Base-by-base conservation (phyloP, 2,113 vertebrate genomes). In the Sigmodon hispidus region DNA sequence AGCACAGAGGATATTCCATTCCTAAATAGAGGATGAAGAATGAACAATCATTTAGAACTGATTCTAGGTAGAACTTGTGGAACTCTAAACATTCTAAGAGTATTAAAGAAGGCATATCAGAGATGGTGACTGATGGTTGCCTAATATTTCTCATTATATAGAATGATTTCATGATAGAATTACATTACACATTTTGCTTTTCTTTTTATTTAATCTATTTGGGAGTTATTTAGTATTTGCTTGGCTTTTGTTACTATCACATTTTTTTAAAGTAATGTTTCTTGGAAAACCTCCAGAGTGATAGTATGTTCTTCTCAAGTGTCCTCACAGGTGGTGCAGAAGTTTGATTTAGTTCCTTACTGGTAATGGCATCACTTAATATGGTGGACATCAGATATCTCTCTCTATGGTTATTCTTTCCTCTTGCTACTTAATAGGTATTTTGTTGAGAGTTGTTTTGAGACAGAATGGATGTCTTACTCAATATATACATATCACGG, bases 361-460 rank as follows among this genome's bases (percentile, higher is more conserved):
- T 50, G 2, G 59, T 81, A 77, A 61, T 80, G 22, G 19, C 17
- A n/a, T 72, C 40, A 50, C 17, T 22, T 75, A 17, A 26, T 75
- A 34, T 73, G 48, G 4, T 73, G 22, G 50, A 22, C 87, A 12
- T 69, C 48, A 65, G 85, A 40, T 85, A 34, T 31, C 76, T 81
- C 5, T 63, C 22, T 40, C 12, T 57, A 13, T 59, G 67, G 77
- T 40, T 96, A 52, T 26, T 75, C 52, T 59, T 76, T 13, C 13
- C 13, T n/a, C 29, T 26, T 65, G 10, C 36, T 76, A 63, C 17
- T 83, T 89, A 75, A 13, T 93, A 63, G 34, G 11, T 45, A 76
- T 55, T 75, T 91, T 86, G 11, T 93, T 61, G 65, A 75, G 50
- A 83, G 48, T 91, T 87, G 69, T 57, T 86, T 89, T 95, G 34